Conservation (phyloP, 1,140 invertebrate species). For the Camponotus floridanus region DNA sequence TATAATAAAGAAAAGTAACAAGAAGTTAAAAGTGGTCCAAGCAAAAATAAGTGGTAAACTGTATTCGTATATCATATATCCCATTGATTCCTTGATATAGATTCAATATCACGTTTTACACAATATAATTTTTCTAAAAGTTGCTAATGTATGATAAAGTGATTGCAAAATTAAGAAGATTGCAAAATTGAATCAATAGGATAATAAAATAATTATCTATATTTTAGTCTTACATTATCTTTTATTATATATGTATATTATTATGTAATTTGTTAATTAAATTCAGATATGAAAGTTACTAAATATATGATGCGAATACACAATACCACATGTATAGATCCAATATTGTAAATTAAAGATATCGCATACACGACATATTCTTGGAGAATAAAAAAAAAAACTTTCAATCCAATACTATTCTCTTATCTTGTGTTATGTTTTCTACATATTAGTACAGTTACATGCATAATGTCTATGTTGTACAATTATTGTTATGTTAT, state of each 20-base stretch:
- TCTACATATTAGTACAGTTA: slow-evolving; percentile 52
- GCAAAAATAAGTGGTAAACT: slow-evolving; percentile 6
- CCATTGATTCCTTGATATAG: not conserved
- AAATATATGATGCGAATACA: slow-evolving; percentile 18
- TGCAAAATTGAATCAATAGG: slow-evolving; percentile 14
- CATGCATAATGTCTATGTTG: slow-evolving; percentile 62
- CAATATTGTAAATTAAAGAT: slow-evolving; percentile 5
- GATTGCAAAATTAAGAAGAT: not conserved
- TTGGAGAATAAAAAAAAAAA: slow-evolving; percentile 16
- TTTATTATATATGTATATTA: slow-evolving; percentile 14
- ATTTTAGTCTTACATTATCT: slow-evolving; percentile 18
- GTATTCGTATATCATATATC: slow-evolving; percentile 32
- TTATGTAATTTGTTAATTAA: not conserved
- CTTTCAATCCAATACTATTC: slow-evolving; percentile 50
- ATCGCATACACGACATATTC: not conserved
- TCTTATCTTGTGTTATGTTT: slow-evolving; percentile 71
- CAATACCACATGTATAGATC: slow-evolving; percentile 7
- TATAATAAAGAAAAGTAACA: slow-evolving; percentile 1
- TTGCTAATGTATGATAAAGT: not conserved
- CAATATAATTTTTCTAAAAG: not conserved
- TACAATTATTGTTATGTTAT: slow-evolving; percentile 75
- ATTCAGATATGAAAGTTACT: not conserved
- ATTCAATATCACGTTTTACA: not conserved
- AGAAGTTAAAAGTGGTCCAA: not conserved
- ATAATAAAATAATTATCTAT: not conserved